phyloP scores from a whole-genome alignment of 2,797 vertebrate genomes.

The Pantherophis vulpinus region DNA sequence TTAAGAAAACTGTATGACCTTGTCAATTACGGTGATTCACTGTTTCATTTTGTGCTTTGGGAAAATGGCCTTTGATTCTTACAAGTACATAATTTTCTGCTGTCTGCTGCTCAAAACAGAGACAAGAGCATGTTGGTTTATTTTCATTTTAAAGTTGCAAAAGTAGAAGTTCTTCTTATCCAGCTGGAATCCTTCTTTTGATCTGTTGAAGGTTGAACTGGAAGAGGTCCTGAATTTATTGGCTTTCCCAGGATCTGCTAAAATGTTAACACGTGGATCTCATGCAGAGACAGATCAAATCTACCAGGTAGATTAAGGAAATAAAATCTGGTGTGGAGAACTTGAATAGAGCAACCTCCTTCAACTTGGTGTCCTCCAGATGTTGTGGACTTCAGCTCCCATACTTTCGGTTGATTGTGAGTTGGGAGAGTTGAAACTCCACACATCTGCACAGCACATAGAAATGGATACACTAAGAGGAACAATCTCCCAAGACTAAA shows the following conservation, averaged over 20 bases:
- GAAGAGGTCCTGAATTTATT: background rate
- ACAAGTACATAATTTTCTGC: background rate
- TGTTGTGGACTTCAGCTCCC: background rate
- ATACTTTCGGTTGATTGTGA: background rate
- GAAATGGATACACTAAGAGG: background rate
- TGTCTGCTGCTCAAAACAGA: background rate
- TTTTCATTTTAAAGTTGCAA: background rate
- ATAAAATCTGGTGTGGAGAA: background rate
- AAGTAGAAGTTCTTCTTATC: background rate
- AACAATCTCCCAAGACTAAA: background rate
- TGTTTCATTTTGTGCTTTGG: background rate
- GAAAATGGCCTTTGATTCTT: background rate
- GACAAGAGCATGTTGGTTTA: background rate
- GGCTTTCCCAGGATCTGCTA: background rate
- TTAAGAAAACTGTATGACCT: background rate
- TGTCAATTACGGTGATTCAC: background rate
- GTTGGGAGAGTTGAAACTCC: background rate
- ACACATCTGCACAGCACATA: background rate
- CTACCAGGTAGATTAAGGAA: background rate
- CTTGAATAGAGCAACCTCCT: background rate
- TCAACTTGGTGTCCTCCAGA: background rate
- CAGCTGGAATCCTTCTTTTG: background rate
- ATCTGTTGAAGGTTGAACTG: background rate
- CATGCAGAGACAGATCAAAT: background rate
- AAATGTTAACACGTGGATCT: background rate